Percentiles rank a stretch among this genome's conserved stretches.
Conservation (phyloP, 2,113 vertebrate genomes). For the Carassius auratus region DNA sequence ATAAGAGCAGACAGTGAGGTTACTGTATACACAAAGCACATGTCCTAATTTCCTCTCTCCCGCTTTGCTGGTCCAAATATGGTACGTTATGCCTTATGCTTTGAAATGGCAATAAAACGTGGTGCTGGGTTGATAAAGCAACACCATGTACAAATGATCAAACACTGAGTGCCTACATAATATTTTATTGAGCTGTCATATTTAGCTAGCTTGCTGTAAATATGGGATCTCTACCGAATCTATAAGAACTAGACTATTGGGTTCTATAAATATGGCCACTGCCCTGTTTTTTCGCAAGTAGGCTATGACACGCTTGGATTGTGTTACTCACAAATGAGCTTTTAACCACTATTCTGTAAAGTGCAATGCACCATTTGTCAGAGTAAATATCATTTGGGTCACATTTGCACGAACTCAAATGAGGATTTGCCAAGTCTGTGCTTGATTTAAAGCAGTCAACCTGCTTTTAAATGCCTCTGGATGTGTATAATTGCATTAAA, state of each 20-base stretch:
- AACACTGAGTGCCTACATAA: constrained; percentile 3
- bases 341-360: constrained; percentile 19
- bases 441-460: constrained; percentile 19
- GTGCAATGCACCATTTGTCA: constrained; percentile 9
- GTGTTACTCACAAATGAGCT: constrained; percentile 31
- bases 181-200: constrained; percentile 46
- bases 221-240: background rate
- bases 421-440: background rate
- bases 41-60: constrained; percentile 62
- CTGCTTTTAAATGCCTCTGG: background rate
- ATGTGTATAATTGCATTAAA: background rate
- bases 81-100: constrained; percentile 34
- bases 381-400: constrained; percentile 3
- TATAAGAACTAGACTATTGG: constrained; percentile 18
- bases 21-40: constrained; percentile 56
- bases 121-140: constrained; percentile 15
- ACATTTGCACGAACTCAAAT: background rate
- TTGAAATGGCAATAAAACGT: constrained; percentile 55
- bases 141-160: constrained; percentile 43
- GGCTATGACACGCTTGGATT: constrained; percentile 16
- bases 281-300: constrained; percentile 30
- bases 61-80: constrained; percentile 18
- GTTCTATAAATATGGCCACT: constrained; percentile 1
- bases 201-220: constrained; percentile 10
- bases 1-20: constrained; percentile 49